phyloP scores from a whole-genome alignment of 64 coral and sea anemone genomes.

The Montipora capricornis region DNA sequence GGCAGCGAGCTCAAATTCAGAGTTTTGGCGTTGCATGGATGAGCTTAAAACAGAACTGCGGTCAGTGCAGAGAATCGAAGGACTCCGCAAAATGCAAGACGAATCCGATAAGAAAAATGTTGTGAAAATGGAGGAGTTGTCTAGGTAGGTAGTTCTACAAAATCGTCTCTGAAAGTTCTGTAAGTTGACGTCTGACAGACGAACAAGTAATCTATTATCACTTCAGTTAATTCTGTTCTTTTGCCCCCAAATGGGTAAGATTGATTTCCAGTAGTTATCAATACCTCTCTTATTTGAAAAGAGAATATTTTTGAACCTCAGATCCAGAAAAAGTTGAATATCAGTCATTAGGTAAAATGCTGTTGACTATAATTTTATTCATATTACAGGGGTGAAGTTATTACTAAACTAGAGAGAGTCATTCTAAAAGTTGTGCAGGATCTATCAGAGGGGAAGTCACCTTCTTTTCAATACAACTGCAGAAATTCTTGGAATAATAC shows the following conservation, averaged over 20 bases:
- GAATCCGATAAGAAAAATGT: conserved; percentile 41
- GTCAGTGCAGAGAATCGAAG: conserved; percentile 56
- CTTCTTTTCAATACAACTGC: conserved; percentile 78
- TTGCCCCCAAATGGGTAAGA: no score
- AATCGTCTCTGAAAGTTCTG: conserved; percentile 18
- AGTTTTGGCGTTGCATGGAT: conserved; percentile 82
- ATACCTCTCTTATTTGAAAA: no score
- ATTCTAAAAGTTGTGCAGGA: conserved; percentile 64
- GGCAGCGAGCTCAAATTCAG: conserved; percentile 22
- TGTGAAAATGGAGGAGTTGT: conserved; percentile 54
- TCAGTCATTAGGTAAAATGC: background rate
- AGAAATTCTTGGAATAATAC: conserved; percentile 91
- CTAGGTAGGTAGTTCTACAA: conserved; percentile 34
- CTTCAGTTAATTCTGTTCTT: no score
- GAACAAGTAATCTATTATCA: no score
- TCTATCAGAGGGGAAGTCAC: conserved; percentile 54
- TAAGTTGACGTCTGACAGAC: background rate
- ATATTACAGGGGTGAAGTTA: conserved; percentile 66
- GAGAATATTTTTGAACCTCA: no score
- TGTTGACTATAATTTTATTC: background rate
- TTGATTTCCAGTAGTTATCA: no score
- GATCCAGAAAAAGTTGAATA: background rate
- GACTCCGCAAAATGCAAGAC: conserved; percentile 29
- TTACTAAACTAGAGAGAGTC: conserved; percentile 71
- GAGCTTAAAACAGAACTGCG: conserved; percentile 71